phyloP scores from a whole-genome alignment of 2,113 vertebrate genomes.

The Scartelaos histophorus region DNA sequence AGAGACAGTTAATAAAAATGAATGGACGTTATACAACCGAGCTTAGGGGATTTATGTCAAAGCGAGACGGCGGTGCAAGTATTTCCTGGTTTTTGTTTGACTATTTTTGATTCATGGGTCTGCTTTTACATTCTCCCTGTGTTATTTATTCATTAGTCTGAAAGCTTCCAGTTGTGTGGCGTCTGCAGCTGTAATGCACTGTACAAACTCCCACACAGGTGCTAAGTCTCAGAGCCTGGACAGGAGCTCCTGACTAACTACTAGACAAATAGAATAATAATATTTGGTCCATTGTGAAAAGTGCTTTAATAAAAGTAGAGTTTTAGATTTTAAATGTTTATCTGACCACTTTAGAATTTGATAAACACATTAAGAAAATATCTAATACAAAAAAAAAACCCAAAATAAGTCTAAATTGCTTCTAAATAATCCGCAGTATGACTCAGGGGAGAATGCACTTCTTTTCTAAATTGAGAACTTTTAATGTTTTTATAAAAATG shows the following conservation, averaged over 20 bases:
- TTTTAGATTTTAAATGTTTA: no score
- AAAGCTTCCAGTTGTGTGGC: neutral
- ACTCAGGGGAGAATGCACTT: no score
- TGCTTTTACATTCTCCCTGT: constrained; percentile 1
- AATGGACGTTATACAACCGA: neutral
- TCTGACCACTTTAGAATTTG: no score
- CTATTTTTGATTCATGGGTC: constrained; percentile 6
- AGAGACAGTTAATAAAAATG: constrained; percentile 1
- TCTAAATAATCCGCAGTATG: no score
- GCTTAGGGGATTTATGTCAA: constrained; percentile 7
- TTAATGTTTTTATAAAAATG: no score
- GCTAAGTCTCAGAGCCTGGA: neutral
- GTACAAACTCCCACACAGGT: constrained; percentile 1
- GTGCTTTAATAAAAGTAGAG: neutral
- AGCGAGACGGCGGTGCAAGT: neutral
- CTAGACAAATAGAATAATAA: no score
- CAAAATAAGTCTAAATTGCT: no score
- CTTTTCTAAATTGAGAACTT: no score
- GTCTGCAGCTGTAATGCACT: neutral
- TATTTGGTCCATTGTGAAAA: neutral
- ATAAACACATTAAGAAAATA: no score
- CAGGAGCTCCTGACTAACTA: neutral
- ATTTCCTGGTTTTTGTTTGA: constrained; percentile 1
- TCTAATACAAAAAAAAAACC: no score
- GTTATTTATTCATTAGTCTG: constrained; percentile 7